Evolutionary conservation across 2,888 invertebrate genomes (phyloP).

Genomic region (Biston betularia): DNA sequence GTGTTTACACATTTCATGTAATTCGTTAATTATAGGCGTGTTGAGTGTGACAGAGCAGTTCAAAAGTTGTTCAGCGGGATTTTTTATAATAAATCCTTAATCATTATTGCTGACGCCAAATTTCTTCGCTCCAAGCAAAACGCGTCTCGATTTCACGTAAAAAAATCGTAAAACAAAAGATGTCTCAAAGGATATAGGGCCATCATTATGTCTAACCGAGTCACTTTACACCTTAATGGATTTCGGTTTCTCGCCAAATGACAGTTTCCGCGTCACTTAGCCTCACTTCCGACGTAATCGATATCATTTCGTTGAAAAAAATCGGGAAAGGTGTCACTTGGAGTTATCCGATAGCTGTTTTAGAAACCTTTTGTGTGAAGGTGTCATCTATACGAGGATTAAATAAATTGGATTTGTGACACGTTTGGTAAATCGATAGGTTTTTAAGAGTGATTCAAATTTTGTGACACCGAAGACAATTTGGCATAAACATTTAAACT

Average conservation of each 20-base stretch:
- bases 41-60: no score
- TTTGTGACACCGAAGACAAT: not conserved
- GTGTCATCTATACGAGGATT: slow-evolving; percentile 33
- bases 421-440: slow-evolving; percentile 13
- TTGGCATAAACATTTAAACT: no score
- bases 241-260: slow-evolving; percentile 72
- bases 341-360: slow-evolving; percentile 46
- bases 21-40: no score
- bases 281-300: slow-evolving; percentile 81
- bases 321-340: slow-evolving; percentile 62
- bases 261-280: slow-evolving; percentile 82
- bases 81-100: not conserved
- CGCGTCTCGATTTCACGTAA: slow-evolving; percentile 26
- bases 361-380: slow-evolving; percentile 47
- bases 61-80: no score
- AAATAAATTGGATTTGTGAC: slow-evolving; percentile 33
- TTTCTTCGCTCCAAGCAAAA: slow-evolving; percentile 30
- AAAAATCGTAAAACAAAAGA: slow-evolving; percentile 50
- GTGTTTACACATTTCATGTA: no score
- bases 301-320: slow-evolving; percentile 78
- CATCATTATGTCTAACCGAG: slow-evolving; percentile 69
- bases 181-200: slow-evolving; percentile 49
- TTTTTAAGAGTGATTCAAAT: not conserved
- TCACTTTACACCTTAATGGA: slow-evolving; percentile 80
- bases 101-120: slow-evolving; percentile 28